Base-by-base conservation (phyloP, 2,113 vertebrate species). In the Amphiprion percula region DNA sequence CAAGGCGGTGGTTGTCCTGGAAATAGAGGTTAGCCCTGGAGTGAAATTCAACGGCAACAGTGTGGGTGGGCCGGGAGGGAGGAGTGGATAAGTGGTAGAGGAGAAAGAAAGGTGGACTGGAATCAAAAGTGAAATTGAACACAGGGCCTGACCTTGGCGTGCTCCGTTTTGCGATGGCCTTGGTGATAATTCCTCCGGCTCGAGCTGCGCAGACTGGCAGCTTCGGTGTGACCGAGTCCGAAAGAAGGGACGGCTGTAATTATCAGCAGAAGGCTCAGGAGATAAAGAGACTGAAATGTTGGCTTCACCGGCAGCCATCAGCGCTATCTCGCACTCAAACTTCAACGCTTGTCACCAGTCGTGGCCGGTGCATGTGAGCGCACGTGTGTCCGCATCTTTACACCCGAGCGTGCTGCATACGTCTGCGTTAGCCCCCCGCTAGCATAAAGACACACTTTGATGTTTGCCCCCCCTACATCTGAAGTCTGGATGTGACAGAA, bases 51-150 rank as follows among this genome's bases (percentile, higher is more conserved):
- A 74, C 60, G 54, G 77, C 2, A 46, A 62, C 66, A 10, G 84
- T 16, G 49, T 80, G 84, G 74, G 87, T 59, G 79, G 84, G 74
- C 59, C 9, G 46, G 56, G 68, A 62, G 76, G 62, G 61, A 64
- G 79, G 69, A 89, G 86, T 87, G 83, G 83, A 74, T 90, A 88
- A 90, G 79, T 80, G 66, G 64, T 60, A 68, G 84, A 81, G 88
- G 85, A 68, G 82, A 84, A 85, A 77, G 87, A 73, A 91, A 91
- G 86, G 84, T 91, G 86, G 79, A 79, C 84, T 77, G 56, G 82
- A 92, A 91, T 92, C 86, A 87, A 84, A 91, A 90, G 90, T 87
- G 90, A 89, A 92, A 91, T 90, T 92, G 89, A 88, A 93, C 87
- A 88, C 78, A 63, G 92, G 88, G 65, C 79, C 80, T 89, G 93